Evolutionary conservation across 2,113 vertebrate species (phyloP).

Genomic region (Tenrec ecaudatus): DNA sequence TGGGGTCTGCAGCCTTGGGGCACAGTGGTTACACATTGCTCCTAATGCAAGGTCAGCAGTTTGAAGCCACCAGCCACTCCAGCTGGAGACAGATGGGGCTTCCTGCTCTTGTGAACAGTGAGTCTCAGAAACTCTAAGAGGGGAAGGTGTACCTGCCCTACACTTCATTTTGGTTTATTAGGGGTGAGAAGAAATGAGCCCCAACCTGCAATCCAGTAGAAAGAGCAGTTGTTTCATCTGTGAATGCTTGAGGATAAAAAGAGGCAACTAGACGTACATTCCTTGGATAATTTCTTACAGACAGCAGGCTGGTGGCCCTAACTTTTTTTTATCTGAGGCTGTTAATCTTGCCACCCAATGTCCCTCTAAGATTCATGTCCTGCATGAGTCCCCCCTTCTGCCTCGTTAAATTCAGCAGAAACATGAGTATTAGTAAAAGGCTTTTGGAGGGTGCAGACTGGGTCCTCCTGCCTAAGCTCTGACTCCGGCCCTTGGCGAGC

Average conservation of each 20-base stretch:
- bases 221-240: background rate
- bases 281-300: background rate
- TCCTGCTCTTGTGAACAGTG: too few relatives aligned
- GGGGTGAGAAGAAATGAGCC: background rate
- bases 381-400: background rate
- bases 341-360: background rate
- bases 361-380: background rate
- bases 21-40: background rate
- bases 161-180: too few relatives aligned
- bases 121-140: too few relatives aligned
- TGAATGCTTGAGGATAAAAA: slow-evolving; percentile 12
- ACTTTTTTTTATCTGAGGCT: background rate
- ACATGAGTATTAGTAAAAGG: background rate
- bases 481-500: background rate
- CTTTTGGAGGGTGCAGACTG: background rate
- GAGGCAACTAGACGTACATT: background rate
- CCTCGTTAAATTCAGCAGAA: background rate
- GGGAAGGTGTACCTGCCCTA: too few relatives aligned
- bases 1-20: too few relatives aligned
- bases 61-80: too few relatives aligned
- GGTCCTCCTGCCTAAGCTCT: background rate
- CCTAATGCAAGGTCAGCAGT: too few relatives aligned
- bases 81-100: too few relatives aligned
- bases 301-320: background rate
- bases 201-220: background rate